A percentile compares a stretch with the other conserved stretches of the same genome.
Conservation (phyloP, 2,113 vertebrate genomes). For the Cricetomys ansorgei region DNA sequence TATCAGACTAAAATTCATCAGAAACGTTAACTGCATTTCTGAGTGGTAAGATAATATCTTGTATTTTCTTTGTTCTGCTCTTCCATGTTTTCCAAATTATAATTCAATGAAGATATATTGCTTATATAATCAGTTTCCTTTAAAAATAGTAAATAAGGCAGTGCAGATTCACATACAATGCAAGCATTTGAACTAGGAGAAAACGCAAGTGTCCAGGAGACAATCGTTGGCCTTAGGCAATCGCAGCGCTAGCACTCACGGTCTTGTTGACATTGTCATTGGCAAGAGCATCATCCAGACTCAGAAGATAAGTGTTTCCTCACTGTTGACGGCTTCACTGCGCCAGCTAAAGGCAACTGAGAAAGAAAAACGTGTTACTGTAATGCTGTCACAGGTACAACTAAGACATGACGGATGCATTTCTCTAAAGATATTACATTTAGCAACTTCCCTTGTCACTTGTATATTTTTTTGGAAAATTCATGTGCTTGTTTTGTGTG, state of each 20-base stretch:
- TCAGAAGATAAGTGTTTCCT: background rate
- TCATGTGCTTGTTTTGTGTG: background rate
- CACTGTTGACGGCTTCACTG: background rate
- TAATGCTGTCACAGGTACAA: background rate
- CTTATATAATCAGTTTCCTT: slow-evolving; percentile 61
- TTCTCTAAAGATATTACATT: background rate
- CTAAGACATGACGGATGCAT: background rate
- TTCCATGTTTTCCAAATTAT: slow-evolving; percentile 49
- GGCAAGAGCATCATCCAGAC: background rate
- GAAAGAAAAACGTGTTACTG: background rate
- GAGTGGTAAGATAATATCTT: background rate
- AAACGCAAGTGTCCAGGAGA: slow-evolving; percentile 12
- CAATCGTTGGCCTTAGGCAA: background rate
- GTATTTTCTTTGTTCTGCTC: slow-evolving; percentile 41
- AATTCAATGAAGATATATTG: slow-evolving; percentile 22
- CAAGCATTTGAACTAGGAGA: slow-evolving; percentile 12
- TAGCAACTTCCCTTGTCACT: background rate
- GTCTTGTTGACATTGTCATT: background rate
- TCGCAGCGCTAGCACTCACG: background rate
- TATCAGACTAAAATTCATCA: slow-evolving; percentile 30
- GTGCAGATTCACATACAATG: slow-evolving; percentile 14
- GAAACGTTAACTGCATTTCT: background rate
- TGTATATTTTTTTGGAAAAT: slow-evolving; percentile 10
- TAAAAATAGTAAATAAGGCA: slow-evolving; percentile 59
- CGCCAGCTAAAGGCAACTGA: background rate